Base-by-base conservation (phyloP, 2,888 invertebrate genomes). In the Cataglyphis cursor region DNA sequence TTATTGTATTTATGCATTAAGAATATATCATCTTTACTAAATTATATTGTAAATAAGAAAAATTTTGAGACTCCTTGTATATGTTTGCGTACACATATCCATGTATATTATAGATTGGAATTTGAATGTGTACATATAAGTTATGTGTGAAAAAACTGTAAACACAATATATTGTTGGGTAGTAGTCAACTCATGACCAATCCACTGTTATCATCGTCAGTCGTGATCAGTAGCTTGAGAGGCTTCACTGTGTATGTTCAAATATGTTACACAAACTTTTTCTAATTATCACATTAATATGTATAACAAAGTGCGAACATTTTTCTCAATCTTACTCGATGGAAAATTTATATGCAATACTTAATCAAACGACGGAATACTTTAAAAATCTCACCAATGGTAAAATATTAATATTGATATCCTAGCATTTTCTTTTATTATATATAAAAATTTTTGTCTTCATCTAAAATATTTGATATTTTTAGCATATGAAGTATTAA, bases 301-400 rank as follows among this genome's bases (percentile, higher is more conserved):
- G 66, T 61, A n/a, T 57, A n/a, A 66, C n/a, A 73, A 65, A 31
- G 31, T 80, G 78, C 28, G 5, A 66, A 31, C 3, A 31, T 51
- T 31, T 57, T 62, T 21, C 10, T 10, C 8, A n/a, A 51, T 24
- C 38, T 41, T 48, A 76, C 61, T 21, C 31, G 9, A 59, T 24
- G 15, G 38, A 75, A 41, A 28, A 15, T 35, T 78, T 92, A 24
- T 72, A 87, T 18, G 74, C 76, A 24, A 82, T 64, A 28, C 78
- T 93, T 8, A 59, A 84, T n/a, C 41, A 57, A n/a, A 87, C 90
- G 18, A 85, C 82, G 6, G 64, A 84, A 48, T 90, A 90, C 73
- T 91, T 91, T 38, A 83, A 88, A 44, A 78, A 88, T 78, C 81
- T 92, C 21, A 90, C 82, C 21, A 84, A 91, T 59, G 92, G 93